A percentile compares a stretch with the other conserved stretches of the same genome.
phyloP scores from a whole-genome alignment of 1,140 invertebrate genomes.

The Vollenhovia emeryi region DNA sequence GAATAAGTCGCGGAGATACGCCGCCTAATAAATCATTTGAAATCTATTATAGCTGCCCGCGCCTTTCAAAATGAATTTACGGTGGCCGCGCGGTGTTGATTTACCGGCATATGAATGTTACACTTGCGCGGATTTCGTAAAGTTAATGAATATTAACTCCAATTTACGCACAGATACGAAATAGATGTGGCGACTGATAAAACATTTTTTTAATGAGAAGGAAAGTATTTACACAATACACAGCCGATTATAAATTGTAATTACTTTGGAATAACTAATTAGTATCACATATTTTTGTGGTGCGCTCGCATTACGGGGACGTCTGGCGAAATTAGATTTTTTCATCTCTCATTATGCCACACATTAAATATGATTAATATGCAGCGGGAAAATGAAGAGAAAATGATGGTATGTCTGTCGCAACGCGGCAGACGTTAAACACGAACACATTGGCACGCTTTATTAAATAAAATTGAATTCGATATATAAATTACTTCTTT shows the following conservation, averaged over 20 bases:
- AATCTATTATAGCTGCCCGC: background rate
- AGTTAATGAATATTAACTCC: background rate
- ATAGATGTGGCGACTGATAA: background rate
- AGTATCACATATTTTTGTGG: background rate
- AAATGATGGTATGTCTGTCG: background rate
- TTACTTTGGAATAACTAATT: background rate
- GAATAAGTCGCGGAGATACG: background rate
- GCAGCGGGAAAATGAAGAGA: background rate
- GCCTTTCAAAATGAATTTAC: background rate
- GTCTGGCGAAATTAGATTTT: background rate
- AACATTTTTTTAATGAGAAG: background rate
- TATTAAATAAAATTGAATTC: constrained; percentile 24
- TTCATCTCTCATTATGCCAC: background rate
- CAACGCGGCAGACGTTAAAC: background rate
- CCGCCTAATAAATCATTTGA: background rate
- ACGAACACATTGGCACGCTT: background rate
- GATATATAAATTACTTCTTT: constrained; percentile 10
- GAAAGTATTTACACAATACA: background rate
- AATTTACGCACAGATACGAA: background rate
- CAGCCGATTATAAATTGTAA: background rate
- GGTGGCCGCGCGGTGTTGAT: background rate
- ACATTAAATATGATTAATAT: constrained; percentile 22
- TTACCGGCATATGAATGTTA: background rate
- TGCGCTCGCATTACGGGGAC: background rate
- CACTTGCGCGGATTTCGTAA: background rate